Percentiles rank a stretch among this genome's conserved stretches.
Evolutionary conservation across 1,140 invertebrate species (phyloP).

Genomic region (Dysdera silvatica): DNA sequence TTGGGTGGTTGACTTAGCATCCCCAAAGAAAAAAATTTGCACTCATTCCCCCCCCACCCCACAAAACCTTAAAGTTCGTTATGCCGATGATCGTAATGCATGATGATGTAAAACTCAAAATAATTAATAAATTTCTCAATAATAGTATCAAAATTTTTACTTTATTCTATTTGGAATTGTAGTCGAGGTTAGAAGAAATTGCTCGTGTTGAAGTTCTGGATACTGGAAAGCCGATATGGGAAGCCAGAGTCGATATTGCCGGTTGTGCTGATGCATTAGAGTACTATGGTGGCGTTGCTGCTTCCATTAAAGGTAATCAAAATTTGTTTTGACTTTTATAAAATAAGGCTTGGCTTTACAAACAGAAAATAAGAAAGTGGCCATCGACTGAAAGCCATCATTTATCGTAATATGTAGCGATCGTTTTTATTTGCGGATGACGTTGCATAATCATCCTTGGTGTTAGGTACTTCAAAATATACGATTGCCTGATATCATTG

Average conservation of each 20-base stretch:
- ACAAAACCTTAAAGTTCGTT: too few relatives aligned
- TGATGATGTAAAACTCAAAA: not conserved
- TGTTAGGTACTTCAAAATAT: too few relatives aligned
- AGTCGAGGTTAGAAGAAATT: constrained; percentile 48
- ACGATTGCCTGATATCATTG: too few relatives aligned
- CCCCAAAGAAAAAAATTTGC: too few relatives aligned
- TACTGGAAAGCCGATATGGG: constrained; percentile 54
- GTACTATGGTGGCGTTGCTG: constrained; percentile 24
- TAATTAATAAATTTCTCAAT: not conserved
- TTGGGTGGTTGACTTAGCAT: too few relatives aligned
- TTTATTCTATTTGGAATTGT: not conserved
- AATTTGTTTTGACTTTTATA: not conserved
- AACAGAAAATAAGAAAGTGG: constrained; percentile 48
- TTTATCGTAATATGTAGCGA: too few relatives aligned
- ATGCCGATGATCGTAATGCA: not conserved
- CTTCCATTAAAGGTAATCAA: constrained; percentile 35
- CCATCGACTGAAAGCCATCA: too few relatives aligned
- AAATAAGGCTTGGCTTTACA: constrained; percentile 39
- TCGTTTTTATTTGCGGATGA: too few relatives aligned
- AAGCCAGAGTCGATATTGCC: constrained; percentile 50
- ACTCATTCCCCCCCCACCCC: too few relatives aligned
- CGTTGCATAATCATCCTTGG: too few relatives aligned
- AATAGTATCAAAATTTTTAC: not conserved
- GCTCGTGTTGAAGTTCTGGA: constrained; percentile 51
- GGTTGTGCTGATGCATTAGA: constrained; percentile 44